Conservation (phyloP, 1,140 invertebrate species). For the Papilio glaucus region DNA sequence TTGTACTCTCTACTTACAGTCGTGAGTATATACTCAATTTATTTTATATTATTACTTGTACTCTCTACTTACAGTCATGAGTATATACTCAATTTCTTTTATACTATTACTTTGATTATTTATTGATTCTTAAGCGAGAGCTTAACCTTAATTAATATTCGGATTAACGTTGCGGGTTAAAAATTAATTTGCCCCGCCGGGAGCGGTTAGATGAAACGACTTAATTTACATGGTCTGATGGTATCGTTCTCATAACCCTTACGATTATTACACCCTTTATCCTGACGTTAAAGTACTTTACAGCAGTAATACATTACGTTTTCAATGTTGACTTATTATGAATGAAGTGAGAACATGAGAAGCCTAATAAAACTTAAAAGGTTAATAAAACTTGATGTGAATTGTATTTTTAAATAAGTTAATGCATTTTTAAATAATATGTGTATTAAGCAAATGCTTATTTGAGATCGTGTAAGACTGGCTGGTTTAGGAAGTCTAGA, state of each 20-base stretch:
- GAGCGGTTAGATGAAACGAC: conserved; percentile 3
- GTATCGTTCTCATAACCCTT: conserved; percentile 6
- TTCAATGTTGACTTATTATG: not conserved
- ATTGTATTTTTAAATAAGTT: not conserved
- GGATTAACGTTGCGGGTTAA: not conserved
- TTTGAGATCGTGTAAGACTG: too few relatives aligned
- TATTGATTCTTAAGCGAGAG: conserved; percentile 5
- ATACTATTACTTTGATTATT: too few relatives aligned
- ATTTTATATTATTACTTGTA: too few relatives aligned
- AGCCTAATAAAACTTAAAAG: not conserved
- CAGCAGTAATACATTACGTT: not conserved
- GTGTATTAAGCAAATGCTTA: too few relatives aligned
- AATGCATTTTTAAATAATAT: too few relatives aligned
- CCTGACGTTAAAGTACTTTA: not conserved
- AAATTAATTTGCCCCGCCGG: conserved; percentile 6
- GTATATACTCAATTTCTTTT: too few relatives aligned
- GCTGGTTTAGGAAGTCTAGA: too few relatives aligned
- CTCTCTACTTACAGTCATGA: too few relatives aligned
- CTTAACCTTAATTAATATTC: conserved; percentile 15
- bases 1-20: too few relatives aligned
- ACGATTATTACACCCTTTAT: conserved; percentile 4
- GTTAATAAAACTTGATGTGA: not conserved
- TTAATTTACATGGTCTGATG: conserved; percentile 12
- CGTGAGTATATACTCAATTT: too few relatives aligned
- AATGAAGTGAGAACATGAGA: not conserved